These are phyloP conservation scores for Gnatocerus cornutus DNA, from an alignment of 2,888 invertebrate species.

Conservation along the genomic window DNA sequence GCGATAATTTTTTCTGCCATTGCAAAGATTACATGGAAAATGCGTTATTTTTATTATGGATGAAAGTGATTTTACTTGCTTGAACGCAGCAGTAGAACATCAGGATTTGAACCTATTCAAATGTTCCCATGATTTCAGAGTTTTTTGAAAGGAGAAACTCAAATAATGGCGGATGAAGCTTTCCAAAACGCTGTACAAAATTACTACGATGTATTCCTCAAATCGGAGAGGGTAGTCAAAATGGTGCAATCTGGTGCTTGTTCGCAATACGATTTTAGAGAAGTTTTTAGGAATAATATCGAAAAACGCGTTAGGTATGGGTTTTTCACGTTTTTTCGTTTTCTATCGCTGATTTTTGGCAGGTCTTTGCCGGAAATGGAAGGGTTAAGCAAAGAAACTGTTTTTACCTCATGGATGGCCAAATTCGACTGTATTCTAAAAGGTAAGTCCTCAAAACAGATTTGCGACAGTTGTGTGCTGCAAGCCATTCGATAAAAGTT, in stretches of 20 bases:
- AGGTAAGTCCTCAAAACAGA: conserved; percentile 73
- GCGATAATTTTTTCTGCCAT: neutral
- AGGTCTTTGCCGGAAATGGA: conserved; percentile 99
- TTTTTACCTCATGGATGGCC: conserved; percentile 98
- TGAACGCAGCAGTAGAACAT: conserved; percentile 2
- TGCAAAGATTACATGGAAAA: conserved; percentile 5
- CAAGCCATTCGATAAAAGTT: too few species aligned
- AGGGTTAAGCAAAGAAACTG: conserved; percentile 99
- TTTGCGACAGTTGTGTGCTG: too few species aligned
- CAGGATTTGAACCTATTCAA: conserved; percentile 1
- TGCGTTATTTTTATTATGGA: conserved; percentile 25
- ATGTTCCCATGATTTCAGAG: conserved; percentile 74
- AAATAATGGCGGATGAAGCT: conserved; percentile 97
- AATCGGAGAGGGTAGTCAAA: conserved; percentile 95
- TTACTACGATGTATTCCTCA: conserved; percentile 95
- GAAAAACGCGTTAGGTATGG: conserved; percentile 94
- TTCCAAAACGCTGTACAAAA: conserved; percentile 99
- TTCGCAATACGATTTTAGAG: conserved; percentile 98
- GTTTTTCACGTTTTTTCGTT: conserved; percentile 22
- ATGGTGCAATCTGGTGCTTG: conserved; percentile 99
- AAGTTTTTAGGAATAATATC: conserved; percentile 98
- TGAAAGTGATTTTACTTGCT: conserved; percentile 21
- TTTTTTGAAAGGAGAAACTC: conserved; percentile 98
- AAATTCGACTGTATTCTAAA: conserved; percentile 99
- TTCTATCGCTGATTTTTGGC: conserved; percentile 53